Conservation (phyloP, 2,888 invertebrate species). For the Teleogryllus oceanicus region DNA sequence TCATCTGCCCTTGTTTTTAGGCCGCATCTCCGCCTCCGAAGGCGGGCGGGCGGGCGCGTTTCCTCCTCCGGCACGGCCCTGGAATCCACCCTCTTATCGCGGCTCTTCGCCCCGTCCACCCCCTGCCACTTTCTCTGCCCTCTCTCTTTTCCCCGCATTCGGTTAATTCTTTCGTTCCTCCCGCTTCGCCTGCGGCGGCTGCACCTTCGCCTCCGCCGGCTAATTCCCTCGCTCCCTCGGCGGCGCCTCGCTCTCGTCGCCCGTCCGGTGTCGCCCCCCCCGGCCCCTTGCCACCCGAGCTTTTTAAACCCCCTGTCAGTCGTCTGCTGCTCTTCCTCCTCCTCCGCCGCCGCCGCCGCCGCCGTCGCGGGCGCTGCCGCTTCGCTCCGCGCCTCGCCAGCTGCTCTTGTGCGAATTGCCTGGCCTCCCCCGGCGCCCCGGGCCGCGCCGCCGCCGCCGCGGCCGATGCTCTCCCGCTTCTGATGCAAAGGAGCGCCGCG, state of each 20-base stretch:
- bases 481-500: conserved; percentile 1
- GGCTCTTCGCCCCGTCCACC: no score
- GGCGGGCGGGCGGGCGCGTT: background rate
- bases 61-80: background rate
- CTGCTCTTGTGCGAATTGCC: conserved; percentile 7
- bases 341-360: background rate
- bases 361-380: background rate
- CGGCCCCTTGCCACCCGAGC: background rate
- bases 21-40: background rate
- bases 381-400: background rate
- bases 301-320: conserved; percentile 7
- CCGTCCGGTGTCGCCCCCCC: background rate
- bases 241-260: background rate
- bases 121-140: no score
- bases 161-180: background rate
- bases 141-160: background rate
- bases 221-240: background rate
- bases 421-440: no score
- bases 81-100: background rate
- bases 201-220: background rate
- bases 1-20: background rate
- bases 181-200: no score
- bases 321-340: background rate
- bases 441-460: background rate
- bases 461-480: background rate